phyloP scores from a whole-genome alignment of 2,113 vertebrate species.

The Siniperca knerii region DNA sequence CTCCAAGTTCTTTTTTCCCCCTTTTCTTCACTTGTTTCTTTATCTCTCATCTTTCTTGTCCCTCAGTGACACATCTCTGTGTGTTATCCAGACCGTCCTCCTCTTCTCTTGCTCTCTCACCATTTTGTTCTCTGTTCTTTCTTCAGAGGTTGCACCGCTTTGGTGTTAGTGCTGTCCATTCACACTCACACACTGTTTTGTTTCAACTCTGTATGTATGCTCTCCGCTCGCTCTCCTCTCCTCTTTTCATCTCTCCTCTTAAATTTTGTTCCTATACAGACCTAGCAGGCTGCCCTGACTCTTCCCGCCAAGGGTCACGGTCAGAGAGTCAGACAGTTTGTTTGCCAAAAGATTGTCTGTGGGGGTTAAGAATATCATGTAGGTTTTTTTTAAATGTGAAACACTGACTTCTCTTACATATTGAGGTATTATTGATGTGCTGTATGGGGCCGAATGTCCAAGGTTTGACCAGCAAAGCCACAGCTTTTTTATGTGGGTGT shows the following conservation, averaged over 20 bases:
- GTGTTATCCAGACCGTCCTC: slow-evolving; percentile 21
- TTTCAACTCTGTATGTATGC: slow-evolving; percentile 47
- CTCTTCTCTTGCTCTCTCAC: slow-evolving; percentile 29
- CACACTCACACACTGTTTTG: slow-evolving; percentile 47
- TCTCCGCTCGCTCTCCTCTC: slow-evolving; percentile 35
- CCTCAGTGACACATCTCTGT: slow-evolving; percentile 25
- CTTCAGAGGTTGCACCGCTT: slow-evolving; percentile 55
- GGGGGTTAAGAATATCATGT: slow-evolving; percentile 27
- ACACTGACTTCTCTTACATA: slow-evolving; percentile 50
- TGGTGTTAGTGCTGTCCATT: slow-evolving; percentile 53
- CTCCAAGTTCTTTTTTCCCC: neutral
- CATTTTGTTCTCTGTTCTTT: slow-evolving; percentile 21
- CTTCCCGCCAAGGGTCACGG: slow-evolving; percentile 29
- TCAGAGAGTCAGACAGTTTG: slow-evolving; percentile 52
- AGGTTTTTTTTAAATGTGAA: slow-evolving; percentile 24
- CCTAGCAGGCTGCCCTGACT: slow-evolving; percentile 35
- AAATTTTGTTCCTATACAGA: slow-evolving; percentile 54
- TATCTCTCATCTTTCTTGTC: slow-evolving; percentile 18
- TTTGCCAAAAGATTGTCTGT: slow-evolving; percentile 53
- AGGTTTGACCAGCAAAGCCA: slow-evolving; percentile 28
- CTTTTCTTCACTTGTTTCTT: slow-evolving; percentile 9
- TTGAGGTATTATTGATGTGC: slow-evolving; percentile 50
- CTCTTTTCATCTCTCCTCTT: slow-evolving; percentile 45
- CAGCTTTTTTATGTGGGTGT: slow-evolving; percentile 36
- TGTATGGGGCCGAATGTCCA: slow-evolving; percentile 21